phyloP scores from a whole-genome alignment of 2,113 vertebrate species.

The Addax nasomaculatus region DNA sequence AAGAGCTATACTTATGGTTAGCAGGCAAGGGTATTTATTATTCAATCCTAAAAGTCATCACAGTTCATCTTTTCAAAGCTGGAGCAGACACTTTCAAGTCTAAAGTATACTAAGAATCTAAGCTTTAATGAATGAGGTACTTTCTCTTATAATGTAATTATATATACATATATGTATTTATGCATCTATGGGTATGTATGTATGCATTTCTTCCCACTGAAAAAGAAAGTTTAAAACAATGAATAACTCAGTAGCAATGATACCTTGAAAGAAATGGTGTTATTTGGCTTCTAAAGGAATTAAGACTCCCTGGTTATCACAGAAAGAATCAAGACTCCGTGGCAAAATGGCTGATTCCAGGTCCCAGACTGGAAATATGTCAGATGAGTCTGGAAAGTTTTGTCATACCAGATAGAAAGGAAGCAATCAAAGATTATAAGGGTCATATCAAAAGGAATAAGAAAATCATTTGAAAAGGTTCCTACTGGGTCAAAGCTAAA shows the following conservation, averaged over 20 bases:
- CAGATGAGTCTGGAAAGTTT: not conserved
- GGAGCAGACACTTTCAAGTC: not conserved
- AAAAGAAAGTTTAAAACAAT: slow-evolving; percentile 19
- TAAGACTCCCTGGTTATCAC: not conserved
- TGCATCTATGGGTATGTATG: not conserved
- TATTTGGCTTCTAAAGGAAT: not conserved
- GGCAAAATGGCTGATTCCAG: not conserved
- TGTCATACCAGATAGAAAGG: not conserved
- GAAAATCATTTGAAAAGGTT: not conserved
- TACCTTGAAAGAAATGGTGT: not conserved
- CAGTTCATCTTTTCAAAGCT: not conserved
- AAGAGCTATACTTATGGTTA: slow-evolving; percentile 19
- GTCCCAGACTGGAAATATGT: not conserved
- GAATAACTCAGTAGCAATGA: not conserved
- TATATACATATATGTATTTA: not conserved
- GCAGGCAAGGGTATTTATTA: not conserved
- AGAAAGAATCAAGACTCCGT: not conserved
- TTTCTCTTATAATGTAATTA: not conserved
- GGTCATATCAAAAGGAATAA: not conserved
- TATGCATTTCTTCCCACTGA: not conserved
- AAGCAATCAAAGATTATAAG: not conserved
- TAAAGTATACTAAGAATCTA: slow-evolving; percentile 20
- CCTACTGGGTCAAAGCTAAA: not conserved
- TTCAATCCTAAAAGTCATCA: slow-evolving; percentile 6
- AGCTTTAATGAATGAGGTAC: slow-evolving; percentile 20